phyloP scores from a whole-genome alignment of 2,113 vertebrate species.

The Brachionichthys hirsutus region DNA sequence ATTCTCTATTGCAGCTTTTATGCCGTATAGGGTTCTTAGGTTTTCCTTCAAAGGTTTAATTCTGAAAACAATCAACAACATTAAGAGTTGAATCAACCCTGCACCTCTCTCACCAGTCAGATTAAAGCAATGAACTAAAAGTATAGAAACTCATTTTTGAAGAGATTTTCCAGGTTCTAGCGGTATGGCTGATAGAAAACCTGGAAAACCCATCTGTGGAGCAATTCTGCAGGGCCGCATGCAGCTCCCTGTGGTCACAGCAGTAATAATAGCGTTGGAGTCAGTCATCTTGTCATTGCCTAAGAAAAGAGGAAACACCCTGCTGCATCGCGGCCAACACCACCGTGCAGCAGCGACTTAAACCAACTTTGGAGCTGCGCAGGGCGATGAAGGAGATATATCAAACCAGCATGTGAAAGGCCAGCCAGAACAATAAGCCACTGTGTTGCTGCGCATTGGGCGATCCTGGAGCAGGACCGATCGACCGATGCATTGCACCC shows the following conservation, averaged over 20 bases:
- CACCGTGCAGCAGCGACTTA: constrained; percentile 23
- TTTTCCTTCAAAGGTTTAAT: background rate
- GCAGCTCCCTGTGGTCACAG: constrained; percentile 25
- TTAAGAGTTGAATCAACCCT: background rate
- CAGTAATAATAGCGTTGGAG: constrained; percentile 48
- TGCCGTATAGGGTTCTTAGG: background rate
- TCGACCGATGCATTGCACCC: constrained; percentile 21
- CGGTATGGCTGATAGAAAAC: background rate
- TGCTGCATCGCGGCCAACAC: constrained; percentile 29
- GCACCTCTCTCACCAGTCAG: background rate
- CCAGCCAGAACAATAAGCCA: constrained; percentile 17
- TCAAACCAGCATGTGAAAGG: constrained; percentile 9
- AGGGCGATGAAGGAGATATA: constrained; percentile 7
- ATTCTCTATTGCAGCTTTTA: no score
- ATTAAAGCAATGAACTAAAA: background rate
- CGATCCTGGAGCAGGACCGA: constrained; percentile 7
- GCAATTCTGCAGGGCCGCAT: constrained; percentile 18
- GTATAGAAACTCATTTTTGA: constrained; percentile 2
- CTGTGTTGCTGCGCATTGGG: constrained; percentile 25
- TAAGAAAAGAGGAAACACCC: constrained; percentile 60
- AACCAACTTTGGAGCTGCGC: constrained; percentile 24
- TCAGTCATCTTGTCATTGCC: constrained; percentile 36
- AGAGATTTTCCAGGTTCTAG: constrained; percentile 10
- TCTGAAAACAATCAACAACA: background rate
- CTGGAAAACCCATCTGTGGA: constrained; percentile 22